Base-by-base conservation (phyloP, 1,140 invertebrate genomes). In the Rhopalosiphum padi region DNA sequence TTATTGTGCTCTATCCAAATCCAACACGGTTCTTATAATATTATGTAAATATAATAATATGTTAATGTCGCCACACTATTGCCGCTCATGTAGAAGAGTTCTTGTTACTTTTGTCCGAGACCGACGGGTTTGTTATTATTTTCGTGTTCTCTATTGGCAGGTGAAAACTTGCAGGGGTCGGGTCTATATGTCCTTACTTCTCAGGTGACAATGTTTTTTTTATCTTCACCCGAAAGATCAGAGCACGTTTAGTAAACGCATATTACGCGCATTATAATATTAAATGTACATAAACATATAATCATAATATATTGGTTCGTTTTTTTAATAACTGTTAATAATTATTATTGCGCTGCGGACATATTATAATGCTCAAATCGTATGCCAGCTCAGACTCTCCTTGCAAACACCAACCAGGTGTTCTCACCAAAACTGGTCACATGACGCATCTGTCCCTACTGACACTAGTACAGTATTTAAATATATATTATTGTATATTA, bases 361-460 rank as follows among this genome's bases (percentile, higher is more conserved):
- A 53, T 51, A 83, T 90, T 91, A 92, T 93, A 93, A 92, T 92
- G 35, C 91, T 86, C 82, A 35, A 53, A 53, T 93, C 91, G 82
- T 93, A 93, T 93, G 91, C 91, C n/a, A n/a, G 22, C 48, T 86
- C 91, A 93, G 46, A 77, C 82, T 93, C 77, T 35, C 35, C 51
- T 85, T 51, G 82, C 86, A 86, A 93, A 55, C 91, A 35, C 60
- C 60, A 37, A 86, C 91, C 91, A 93, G 91, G 91, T 93, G 91
- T 93, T 93, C 82, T 51, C 82, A 21, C 43, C 68, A 18, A 51
- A 93, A 85, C 91, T 93, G 82, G 91, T 93, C 91, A 93, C 77
- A 93, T 51, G 11, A 55, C 82, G 53, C 91, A 93, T 93, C 91
- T 93, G 91, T 25, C 82, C 82, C 51, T 43, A 35, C 30, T 55